These are phyloP conservation scores for Drosophila ercepeae DNA, from an alignment of 1,140 invertebrate species.

Conservation along the genomic window DNA sequence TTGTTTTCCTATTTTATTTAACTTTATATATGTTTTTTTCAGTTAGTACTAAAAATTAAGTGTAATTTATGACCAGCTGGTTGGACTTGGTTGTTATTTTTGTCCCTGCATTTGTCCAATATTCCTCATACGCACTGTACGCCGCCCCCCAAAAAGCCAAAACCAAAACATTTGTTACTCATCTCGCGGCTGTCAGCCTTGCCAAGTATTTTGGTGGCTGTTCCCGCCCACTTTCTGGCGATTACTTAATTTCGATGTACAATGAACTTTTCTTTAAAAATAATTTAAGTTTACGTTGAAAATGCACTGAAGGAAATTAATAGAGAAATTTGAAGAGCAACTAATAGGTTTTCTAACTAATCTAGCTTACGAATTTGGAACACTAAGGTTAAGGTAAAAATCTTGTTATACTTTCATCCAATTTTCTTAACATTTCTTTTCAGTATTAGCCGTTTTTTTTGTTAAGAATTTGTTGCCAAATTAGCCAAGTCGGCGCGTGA, in stretches of 20 bases:
- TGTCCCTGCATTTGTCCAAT: constrained; percentile 19
- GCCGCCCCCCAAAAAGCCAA: neutral
- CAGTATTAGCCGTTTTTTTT: neutral
- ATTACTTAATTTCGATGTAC: constrained; percentile 71
- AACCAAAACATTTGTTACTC: constrained; percentile 52
- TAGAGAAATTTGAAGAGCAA: too few species aligned
- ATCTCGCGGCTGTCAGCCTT: constrained; percentile 44
- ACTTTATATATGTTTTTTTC: neutral
- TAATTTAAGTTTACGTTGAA: neutral
- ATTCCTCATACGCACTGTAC: constrained; percentile 47
- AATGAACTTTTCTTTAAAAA: constrained; percentile 56
- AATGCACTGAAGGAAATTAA: constrained; percentile 14
- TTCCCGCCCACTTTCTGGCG: constrained; percentile 37
- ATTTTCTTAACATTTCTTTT: constrained; percentile 12
- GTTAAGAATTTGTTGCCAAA: constrained; percentile 52
- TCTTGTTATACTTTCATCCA: neutral
- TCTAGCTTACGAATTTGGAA: too few species aligned
- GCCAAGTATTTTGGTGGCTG: constrained; percentile 25
- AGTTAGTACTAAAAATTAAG: neutral
- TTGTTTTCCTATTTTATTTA: constrained; percentile 15
- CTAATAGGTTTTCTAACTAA: too few species aligned
- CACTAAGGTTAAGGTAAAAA: too few species aligned
- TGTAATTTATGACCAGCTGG: constrained; percentile 19
- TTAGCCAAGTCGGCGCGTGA: constrained; percentile 52
- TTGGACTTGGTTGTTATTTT: constrained; percentile 9